Conservation (phyloP, 2,113 vertebrate species). For the Ammodytes dubius region DNA sequence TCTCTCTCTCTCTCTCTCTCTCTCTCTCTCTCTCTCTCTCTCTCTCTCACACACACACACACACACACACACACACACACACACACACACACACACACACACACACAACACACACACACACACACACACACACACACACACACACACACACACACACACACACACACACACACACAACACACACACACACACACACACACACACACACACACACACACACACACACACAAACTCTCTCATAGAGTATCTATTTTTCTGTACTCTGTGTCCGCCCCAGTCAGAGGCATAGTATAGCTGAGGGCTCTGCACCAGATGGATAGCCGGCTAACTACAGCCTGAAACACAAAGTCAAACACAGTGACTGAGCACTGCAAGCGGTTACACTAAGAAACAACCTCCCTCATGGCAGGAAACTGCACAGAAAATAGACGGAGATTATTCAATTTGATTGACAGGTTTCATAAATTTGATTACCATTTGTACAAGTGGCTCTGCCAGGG, state of each 20-base stretch:
- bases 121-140: conserved; percentile 11
- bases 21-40: neutral
- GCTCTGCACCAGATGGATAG: conserved; percentile 61
- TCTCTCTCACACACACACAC: neutral
- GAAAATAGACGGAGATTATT: neutral
- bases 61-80: neutral
- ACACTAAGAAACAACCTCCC: conserved; percentile 22
- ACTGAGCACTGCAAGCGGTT: conserved; percentile 28
- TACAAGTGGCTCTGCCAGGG: neutral
- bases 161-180: neutral
- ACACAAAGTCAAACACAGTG: conserved; percentile 48
- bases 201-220: conserved; percentile 8
- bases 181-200: conserved; percentile 6
- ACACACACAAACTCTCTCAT: conserved; percentile 6
- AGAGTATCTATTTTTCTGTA: conserved; percentile 35
- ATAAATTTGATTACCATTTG: neutral
- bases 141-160: conserved; percentile 13
- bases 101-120: conserved; percentile 16
- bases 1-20: neutral
- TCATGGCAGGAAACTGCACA: neutral
- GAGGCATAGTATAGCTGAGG: conserved; percentile 49
- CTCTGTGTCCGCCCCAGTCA: conserved; percentile 44
- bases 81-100: no score
- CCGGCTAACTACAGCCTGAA: conserved; percentile 65
- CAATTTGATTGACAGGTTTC: neutral